A percentile compares a stretch with the other conserved stretches of the same genome.
These are phyloP conservation scores for Ahaetulla prasina DNA, from an alignment of 2,113 vertebrate genomes.

Conservation along the genomic window DNA sequence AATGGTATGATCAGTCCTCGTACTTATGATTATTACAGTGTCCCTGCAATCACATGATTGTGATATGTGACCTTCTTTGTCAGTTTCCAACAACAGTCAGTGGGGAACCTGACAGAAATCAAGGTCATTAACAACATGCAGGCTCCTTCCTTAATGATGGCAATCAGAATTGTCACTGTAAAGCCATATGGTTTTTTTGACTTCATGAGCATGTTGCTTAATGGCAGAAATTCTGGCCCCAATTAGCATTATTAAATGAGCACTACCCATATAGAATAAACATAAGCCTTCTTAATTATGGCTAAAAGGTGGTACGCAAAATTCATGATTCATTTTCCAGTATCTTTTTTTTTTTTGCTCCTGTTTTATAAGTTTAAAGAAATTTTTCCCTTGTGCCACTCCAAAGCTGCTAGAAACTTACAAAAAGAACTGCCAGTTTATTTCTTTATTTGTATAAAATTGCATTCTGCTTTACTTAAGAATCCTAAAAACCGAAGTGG, in stretches of 20 bases:
- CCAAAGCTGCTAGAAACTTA: not conserved
- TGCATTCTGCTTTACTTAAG: not conserved
- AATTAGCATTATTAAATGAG: not conserved
- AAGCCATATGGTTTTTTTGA: not conserved
- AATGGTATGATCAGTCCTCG: not conserved
- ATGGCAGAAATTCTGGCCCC: not conserved
- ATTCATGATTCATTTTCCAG: not conserved
- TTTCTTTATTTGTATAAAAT: not conserved
- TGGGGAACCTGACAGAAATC: not conserved
- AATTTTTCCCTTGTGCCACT: not conserved
- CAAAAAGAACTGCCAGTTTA: not conserved
- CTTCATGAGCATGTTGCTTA: not conserved
- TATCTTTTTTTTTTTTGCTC: too few species aligned
- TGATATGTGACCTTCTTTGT: not conserved
- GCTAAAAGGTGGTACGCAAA: not conserved
- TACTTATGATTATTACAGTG: not conserved
- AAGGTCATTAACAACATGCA: not conserved
- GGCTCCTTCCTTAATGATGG: not conserved
- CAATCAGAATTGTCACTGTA: not conserved
- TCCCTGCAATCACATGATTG: not conserved
- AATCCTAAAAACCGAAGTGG: not conserved
- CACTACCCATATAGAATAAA: not conserved
- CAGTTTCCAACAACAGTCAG: not conserved
- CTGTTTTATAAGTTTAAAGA: not conserved
- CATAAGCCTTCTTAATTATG: not conserved